Conservation (phyloP, 2,797 vertebrate genomes). For the Hydrolagus colliei region DNA sequence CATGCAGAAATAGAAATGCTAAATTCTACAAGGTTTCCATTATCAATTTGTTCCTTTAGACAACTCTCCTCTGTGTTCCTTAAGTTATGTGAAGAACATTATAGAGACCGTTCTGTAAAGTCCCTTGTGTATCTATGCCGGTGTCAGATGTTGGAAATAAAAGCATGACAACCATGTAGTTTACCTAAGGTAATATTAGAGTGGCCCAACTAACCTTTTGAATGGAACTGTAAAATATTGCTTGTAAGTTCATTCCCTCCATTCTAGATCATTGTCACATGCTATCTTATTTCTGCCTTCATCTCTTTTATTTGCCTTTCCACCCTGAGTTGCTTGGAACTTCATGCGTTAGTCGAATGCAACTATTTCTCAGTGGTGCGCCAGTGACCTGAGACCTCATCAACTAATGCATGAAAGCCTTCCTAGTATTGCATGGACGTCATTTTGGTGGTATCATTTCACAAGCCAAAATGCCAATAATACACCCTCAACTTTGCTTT, state of each 20-base stretch:
- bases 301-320: not conserved
- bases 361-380: not conserved
- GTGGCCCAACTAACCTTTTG: not conserved
- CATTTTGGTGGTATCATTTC: conserved; percentile 28
- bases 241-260: not conserved
- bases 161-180: not conserved
- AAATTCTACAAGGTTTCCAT: conserved; percentile 37
- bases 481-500: conserved; percentile 35
- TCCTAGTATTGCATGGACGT: conserved; percentile 26
- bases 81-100: conserved; percentile 1
- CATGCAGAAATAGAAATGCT: conserved; percentile 39
- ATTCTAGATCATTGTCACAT: not conserved
- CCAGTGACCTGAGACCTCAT: not conserved
- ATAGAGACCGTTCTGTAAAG: not conserved
- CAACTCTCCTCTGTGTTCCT: not conserved
- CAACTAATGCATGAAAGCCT: conserved; percentile 19
- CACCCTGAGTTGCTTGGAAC: not conserved
- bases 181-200: not conserved
- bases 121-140: not conserved
- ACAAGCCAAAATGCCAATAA: conserved; percentile 29
- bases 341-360: not conserved
- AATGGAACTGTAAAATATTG: conserved; percentile 12
- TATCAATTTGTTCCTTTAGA: conserved; percentile 36
- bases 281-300: not conserved
- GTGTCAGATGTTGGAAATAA: not conserved